phyloP scores from a whole-genome alignment of 2,797 vertebrate genomes.

The Phyllotis vaccarum region DNA sequence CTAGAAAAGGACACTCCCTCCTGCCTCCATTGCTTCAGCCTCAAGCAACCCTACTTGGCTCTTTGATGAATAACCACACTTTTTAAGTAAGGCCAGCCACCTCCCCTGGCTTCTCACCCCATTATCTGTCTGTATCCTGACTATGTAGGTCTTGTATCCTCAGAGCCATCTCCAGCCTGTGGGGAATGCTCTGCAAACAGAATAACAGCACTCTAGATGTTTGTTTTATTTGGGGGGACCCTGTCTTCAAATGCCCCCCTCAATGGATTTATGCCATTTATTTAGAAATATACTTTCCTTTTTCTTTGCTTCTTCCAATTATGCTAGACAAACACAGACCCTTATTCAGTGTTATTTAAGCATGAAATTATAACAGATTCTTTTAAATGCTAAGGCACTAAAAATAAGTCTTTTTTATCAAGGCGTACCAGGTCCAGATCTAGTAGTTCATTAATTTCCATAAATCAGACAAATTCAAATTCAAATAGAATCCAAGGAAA shows the following conservation, averaged over 20 bases:
- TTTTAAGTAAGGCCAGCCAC: background rate
- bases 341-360: slow-evolving; percentile 90
- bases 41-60: background rate
- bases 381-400: slow-evolving; percentile 89
- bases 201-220: slow-evolving; percentile 64
- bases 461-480: slow-evolving; percentile 80
- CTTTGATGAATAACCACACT: background rate
- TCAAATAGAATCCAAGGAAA: slow-evolving; percentile 60
- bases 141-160: background rate
- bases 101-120: background rate
- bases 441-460: slow-evolving; percentile 85
- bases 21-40: background rate
- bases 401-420: slow-evolving; percentile 89
- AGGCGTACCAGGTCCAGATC: slow-evolving; percentile 85
- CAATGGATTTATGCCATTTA: slow-evolving; percentile 82
- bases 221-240: slow-evolving; percentile 67
- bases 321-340: slow-evolving; percentile 86
- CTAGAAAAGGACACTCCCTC: background rate
- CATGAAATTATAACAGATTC: slow-evolving; percentile 90
- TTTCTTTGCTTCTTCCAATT: slow-evolving; percentile 87
- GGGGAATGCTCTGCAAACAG: slow-evolving; percentile 73
- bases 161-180: slow-evolving; percentile 5
- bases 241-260: slow-evolving; percentile 57
- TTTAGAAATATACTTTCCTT: slow-evolving; percentile 80
- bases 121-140: background rate